Base-by-base conservation (phyloP, 2,797 vertebrate species). In the Glossophaga mutica region DNA sequence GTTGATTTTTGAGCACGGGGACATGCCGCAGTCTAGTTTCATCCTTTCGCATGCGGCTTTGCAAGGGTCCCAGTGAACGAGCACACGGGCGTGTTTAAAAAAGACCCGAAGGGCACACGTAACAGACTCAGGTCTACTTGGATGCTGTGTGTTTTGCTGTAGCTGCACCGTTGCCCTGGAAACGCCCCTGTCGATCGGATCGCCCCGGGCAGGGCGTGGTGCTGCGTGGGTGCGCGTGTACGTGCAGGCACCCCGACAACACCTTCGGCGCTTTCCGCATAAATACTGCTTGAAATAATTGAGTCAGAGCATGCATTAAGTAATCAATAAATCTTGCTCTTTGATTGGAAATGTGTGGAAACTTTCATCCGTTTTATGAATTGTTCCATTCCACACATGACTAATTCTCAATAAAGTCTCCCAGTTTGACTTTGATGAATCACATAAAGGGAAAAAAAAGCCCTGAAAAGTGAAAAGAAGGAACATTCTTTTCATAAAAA, bases 221-320 rank as follows among this genome's bases (percentile, higher is more conserved):
- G 37, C 1, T 37, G 6, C 70, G 59, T 92, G n/a, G 21, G 0
- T 68, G 48, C 34, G 22, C 50, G 42, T 62, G 62, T 21, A 21
- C 55, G 10, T 65, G n/a, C 24, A 15, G 6, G 0, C 76, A 4
- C 15, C 67, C 65, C 15, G 44, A 59, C 39, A 87, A 68, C n/a
- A 16, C 14, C 12, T 2, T 10, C 52, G 34, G 32, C 16, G 14
- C 67, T 76, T 94, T 46, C 34, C 77, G 34, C 50, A n/a, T 71
- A 73, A 91, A 59, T 32, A 44, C 46, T 96, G 79, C 57, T 71
- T 55, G 57, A 95, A 93, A 70, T 59, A n/a, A 10, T 70, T 93
- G 59, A 39, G 37, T 83, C 50, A 44, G 94, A 82, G 1, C 59
- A 37, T 88, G 39, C 42, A 15, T 68, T 86, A 82, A 96, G 24